These are phyloP conservation scores for Capromys pilorides DNA, from an alignment of 2,797 vertebrate species.

Conservation along the genomic window DNA sequence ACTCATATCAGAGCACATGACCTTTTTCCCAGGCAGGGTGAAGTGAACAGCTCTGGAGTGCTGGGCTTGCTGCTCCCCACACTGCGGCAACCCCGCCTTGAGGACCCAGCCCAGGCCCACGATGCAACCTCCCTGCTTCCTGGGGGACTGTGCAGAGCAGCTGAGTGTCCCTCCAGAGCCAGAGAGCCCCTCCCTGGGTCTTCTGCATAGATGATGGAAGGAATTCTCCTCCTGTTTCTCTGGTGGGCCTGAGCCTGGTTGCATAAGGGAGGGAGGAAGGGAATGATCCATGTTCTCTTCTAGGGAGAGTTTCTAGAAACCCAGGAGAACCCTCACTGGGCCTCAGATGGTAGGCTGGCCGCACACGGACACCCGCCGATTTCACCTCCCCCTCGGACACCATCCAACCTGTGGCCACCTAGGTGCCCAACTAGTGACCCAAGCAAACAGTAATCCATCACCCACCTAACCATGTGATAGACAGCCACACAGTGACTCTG, in stretches of 20 bases:
- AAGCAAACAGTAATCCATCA: not conserved
- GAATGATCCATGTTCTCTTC: not conserved
- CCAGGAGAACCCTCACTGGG: not conserved
- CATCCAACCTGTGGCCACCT: not conserved
- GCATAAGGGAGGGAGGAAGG: not conserved
- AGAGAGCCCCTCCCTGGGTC: rapidly evolving
- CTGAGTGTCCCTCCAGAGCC: not conserved
- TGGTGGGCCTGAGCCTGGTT: not conserved
- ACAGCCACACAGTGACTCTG: not conserved
- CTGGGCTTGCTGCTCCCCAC: slow-evolving; percentile 9
- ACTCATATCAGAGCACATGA: slow-evolving; percentile 87
- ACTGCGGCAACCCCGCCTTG: not conserved
- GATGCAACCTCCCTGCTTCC: not conserved
- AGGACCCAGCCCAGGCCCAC: not conserved
- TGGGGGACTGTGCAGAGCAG: not conserved
- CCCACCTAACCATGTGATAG: not conserved
- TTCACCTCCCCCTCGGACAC: not conserved
- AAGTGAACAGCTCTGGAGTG: slow-evolving; percentile 67
- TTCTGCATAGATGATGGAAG: not conserved
- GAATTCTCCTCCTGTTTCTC: not conserved
- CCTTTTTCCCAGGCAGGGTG: slow-evolving; percentile 87
- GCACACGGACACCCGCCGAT: not conserved
- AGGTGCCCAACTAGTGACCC: not conserved
- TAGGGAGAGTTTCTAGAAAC: slow-evolving; percentile 4
- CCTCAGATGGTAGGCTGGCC: slow-evolving; percentile 11